A percentile compares a stretch with the other conserved stretches of the same genome.
phyloP scores from a whole-genome alignment of 2,797 vertebrate genomes.

The Prionace glauca region DNA sequence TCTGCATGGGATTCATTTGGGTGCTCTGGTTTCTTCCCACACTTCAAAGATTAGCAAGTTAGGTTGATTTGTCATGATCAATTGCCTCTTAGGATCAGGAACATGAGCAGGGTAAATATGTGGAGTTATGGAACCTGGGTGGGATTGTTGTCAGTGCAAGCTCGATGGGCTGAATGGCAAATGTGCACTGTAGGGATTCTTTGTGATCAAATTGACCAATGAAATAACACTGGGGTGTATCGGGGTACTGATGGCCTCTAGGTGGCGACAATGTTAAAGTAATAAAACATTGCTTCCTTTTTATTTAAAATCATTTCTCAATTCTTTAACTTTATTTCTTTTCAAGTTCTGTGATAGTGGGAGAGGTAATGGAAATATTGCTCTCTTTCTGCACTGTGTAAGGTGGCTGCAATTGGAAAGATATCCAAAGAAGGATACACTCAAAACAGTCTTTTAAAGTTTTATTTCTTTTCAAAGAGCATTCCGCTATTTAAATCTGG shows the following conservation, averaged over 20 bases:
- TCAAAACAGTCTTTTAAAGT: not conserved
- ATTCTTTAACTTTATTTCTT: not conserved
- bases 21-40: too few species aligned
- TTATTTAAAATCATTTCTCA: not conserved
- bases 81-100: too few species aligned
- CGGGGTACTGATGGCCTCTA: not conserved
- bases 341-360: not conserved
- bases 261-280: constrained; percentile 1
- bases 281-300: not conserved
- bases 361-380: not conserved
- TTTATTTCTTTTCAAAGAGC: not conserved
- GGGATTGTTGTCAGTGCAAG: too few species aligned
- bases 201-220: not conserved
- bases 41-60: too few species aligned
- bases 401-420: not conserved
- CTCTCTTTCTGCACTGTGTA: not conserved
- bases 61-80: too few species aligned
- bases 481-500: not conserved
- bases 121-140: too few species aligned
- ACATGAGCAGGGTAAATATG: too few species aligned
- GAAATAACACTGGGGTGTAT: not conserved
- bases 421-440: not conserved
- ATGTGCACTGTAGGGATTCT: too few species aligned
- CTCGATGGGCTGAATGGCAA: too few species aligned
- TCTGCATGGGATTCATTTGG: too few species aligned